Base-by-base conservation (phyloP, 2,797 vertebrate genomes). In the Cryptoblepharus egeriae region DNA sequence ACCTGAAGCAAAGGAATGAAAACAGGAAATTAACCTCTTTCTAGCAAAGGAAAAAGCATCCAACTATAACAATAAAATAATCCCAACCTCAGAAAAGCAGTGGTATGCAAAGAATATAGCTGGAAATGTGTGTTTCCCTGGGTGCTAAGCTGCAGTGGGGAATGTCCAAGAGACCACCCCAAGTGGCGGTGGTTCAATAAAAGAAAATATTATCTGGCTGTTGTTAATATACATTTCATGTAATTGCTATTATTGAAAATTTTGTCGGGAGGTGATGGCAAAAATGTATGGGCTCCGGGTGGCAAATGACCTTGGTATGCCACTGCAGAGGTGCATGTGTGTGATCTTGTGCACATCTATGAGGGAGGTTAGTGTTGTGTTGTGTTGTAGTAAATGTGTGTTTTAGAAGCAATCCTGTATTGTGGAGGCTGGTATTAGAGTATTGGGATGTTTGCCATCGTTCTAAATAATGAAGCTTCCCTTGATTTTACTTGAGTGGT, bases 1-100 rank as follows among this genome's bases (percentile, higher is more conserved):
- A 77, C 55, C 63, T 82, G 68, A 80, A 85, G 84, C 90, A 93
- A 94, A 83, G 15, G 16, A 37, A 92, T 93, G 79, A 78, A 73
- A 82, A 93, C 91, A 93, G 92, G 93, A 96, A 96, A 95, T 95
- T 90, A 93, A 88, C 80, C 92, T 93, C 70, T 90, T 49, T 87
- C 74, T 86, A 88, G 87, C 75, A 79, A 81, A 80, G 52, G 18
- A 75, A 61, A 61, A 93, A 63, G 73, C 86, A 37, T 52, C 26
- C 68, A 75, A 79, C 45, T 81, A 90, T 89, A 55, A 86, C 88
- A 76, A 68, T 72, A 16, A 20, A 42, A 83, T 72, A 0, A 20
- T 85, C 65, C 55, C 69, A 63, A 64, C 81, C 6, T 28, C 32
- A 85, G 77, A 90, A n/a, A 11, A 4, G 39, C 39, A 42, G 39